A percentile compares a stretch with the other conserved stretches of the same genome.
Conservation (phyloP, 2,888 invertebrate genomes). For the Tyria jacobaeae region DNA sequence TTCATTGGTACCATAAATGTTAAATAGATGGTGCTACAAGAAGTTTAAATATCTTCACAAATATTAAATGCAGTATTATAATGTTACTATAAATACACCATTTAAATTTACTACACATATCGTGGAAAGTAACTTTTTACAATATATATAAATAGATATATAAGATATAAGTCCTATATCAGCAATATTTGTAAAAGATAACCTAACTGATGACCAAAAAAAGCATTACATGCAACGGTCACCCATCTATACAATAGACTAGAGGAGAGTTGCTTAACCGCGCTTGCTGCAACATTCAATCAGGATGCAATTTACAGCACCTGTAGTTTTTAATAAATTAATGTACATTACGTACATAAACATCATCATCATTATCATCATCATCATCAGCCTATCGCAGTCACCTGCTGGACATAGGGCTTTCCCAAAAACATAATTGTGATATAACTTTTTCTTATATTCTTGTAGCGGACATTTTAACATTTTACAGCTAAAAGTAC, state of each 20-base stretch:
- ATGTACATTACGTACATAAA: neutral
- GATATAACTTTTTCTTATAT: slow-evolving; percentile 1
- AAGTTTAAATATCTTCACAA: neutral
- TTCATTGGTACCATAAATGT: slow-evolving; percentile 52
- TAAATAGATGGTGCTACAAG: slow-evolving; percentile 7
- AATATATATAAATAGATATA: neutral
- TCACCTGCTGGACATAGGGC: too few relatives aligned
- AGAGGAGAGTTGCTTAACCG: neutral
- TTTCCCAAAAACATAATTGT: neutral
- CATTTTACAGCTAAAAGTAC: slow-evolving; percentile 47
- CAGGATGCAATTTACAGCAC: neutral
- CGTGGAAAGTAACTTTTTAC: neutral
- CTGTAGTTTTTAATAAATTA: neutral
- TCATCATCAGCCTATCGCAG: too few relatives aligned
- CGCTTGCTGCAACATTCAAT: neutral
- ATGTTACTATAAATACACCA: neutral
- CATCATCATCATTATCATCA: too few relatives aligned
- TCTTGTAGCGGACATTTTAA: slow-evolving; percentile 18
- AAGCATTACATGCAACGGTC: neutral
- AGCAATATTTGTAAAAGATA: neutral
- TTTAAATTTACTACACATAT: neutral
- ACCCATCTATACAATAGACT: neutral
- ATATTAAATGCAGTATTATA: neutral
- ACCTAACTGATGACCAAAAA: neutral
- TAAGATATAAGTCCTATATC: too few relatives aligned